Evolutionary conservation across 2,797 vertebrate species (phyloP).

Genomic region (Mastacembelus armatus): DNA sequence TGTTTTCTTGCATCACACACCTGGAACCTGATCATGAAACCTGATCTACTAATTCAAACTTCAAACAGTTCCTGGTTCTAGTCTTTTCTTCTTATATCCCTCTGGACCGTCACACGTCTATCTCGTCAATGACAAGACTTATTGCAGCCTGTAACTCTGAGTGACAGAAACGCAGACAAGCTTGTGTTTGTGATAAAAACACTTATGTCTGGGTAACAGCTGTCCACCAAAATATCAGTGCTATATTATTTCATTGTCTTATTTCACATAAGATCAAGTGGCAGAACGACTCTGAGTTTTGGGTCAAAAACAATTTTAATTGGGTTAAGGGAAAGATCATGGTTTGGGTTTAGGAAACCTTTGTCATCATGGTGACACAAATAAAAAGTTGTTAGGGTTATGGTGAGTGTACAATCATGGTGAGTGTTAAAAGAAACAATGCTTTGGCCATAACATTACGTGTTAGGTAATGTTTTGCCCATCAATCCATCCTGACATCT

Average conservation of each 20-base stretch:
- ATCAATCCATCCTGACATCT: too few species aligned
- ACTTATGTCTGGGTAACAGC: constrained; percentile 5
- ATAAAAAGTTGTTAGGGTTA: too few species aligned
- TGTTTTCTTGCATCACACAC: neutral
- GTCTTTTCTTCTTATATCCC: neutral
- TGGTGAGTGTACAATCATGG: too few species aligned
- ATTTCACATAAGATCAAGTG: too few species aligned
- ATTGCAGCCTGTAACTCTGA: constrained; percentile 26
- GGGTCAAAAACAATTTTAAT: too few species aligned
- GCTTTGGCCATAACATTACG: too few species aligned
- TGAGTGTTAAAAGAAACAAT: too few species aligned
- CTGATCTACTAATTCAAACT: neutral
- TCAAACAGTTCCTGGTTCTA: neutral
- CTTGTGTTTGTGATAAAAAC: constrained; percentile 49
- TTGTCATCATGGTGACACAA: too few species aligned
- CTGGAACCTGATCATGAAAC: constrained; percentile 1
- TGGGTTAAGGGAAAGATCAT: too few species aligned
- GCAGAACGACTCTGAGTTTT: too few species aligned
- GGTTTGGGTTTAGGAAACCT: too few species aligned
- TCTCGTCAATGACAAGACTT: neutral
- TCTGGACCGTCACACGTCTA: neutral
- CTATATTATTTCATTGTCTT: constrained; percentile 21
- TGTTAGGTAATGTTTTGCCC: too few species aligned
- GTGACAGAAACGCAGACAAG: constrained; percentile 38
- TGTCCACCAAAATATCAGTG: constrained; percentile 21